A percentile compares a stretch with the other conserved stretches of the same genome.
Conservation (phyloP, 1,140 invertebrate species). For the Drosophila subobscura region DNA sequence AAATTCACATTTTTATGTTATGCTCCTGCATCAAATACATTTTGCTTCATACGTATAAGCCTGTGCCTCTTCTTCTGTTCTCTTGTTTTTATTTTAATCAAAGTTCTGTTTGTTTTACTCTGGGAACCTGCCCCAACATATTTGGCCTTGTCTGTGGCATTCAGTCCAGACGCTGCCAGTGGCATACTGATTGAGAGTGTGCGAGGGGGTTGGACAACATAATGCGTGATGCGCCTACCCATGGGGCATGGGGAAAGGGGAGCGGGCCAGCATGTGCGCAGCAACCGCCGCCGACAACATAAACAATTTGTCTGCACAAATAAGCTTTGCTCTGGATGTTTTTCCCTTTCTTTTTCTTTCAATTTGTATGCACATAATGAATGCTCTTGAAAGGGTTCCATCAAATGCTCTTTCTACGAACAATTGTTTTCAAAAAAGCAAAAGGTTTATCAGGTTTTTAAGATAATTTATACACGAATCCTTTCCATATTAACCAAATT, state of each 20-base stretch:
- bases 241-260: neutral
- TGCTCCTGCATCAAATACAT: too few relatives aligned
- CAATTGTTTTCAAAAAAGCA: too few relatives aligned
- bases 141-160: slow-evolving; percentile 53
- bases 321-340: slow-evolving; percentile 26
- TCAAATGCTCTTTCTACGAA: too few relatives aligned
- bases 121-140: slow-evolving; percentile 51
- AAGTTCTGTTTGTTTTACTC: slow-evolving; percentile 15
- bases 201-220: slow-evolving; percentile 8
- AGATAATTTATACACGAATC: too few relatives aligned
- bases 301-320: slow-evolving; percentile 59
- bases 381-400: neutral
- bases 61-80: neutral
- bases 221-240: slow-evolving; percentile 6
- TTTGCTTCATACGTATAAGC: neutral
- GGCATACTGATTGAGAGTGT: slow-evolving; percentile 27
- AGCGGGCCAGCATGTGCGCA: slow-evolving; percentile 11
- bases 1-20: too few relatives aligned
- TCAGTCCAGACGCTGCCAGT: slow-evolving; percentile 22
- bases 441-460: too few relatives aligned
- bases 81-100: slow-evolving; percentile 14
- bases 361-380: neutral
- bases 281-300: slow-evolving; percentile 38
- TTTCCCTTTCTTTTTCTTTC: neutral
- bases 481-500: too few relatives aligned